These are phyloP conservation scores for Australoheros facetus DNA, from an alignment of 2,797 vertebrate species.

Conservation along the genomic window DNA sequence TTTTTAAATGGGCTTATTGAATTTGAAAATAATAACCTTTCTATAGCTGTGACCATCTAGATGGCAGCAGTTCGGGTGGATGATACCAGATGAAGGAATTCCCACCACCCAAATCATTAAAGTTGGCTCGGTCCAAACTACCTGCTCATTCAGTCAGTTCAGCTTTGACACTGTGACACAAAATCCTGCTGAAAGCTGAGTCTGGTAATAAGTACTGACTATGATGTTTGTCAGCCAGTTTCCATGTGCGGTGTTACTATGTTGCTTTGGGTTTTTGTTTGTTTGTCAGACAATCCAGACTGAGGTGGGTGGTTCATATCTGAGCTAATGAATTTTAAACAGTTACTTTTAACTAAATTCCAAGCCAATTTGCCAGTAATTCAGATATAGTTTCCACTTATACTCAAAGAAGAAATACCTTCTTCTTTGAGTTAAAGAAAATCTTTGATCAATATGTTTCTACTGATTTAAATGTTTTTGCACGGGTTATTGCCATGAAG, in stretches of 20 bases:
- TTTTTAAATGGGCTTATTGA: too few relatives aligned
- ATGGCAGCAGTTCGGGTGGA: background rate
- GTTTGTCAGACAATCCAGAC: background rate
- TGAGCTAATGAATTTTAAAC: background rate
- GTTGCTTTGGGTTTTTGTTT: background rate
- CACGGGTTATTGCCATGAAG: background rate
- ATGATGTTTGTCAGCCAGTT: background rate
- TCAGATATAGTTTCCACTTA: background rate
- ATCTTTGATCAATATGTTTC: background rate
- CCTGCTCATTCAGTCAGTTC: background rate
- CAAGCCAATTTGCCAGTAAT: background rate
- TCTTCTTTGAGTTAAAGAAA: too few relatives aligned
- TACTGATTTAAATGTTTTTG: background rate
- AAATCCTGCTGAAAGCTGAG: background rate
- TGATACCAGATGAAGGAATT: background rate
- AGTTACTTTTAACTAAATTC: background rate
- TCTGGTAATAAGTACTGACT: background rate
- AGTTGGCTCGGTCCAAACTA: background rate
- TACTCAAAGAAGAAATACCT: fast-evolving
- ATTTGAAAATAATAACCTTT: too few relatives aligned
- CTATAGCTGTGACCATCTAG: background rate
- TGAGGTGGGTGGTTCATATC: background rate
- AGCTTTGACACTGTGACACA: background rate
- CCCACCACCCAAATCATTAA: background rate
- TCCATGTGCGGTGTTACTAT: background rate